phyloP scores from a whole-genome alignment of 2,113 vertebrate genomes.

The Sylvia atricapilla region DNA sequence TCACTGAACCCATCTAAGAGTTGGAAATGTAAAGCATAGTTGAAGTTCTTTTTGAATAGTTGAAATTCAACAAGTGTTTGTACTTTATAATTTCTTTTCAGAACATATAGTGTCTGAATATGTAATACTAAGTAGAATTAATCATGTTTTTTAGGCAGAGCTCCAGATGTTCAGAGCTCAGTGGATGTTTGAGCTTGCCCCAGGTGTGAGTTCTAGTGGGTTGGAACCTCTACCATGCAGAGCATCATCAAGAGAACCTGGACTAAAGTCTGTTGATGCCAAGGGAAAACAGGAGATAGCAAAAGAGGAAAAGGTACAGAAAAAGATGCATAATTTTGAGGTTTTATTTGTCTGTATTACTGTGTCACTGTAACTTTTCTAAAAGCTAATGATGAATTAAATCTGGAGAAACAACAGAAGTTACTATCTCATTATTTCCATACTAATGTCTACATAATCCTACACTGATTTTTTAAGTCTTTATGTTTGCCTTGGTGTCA shows the following conservation, averaged over 20 bases:
- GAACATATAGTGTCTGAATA: neutral
- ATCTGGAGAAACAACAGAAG: neutral
- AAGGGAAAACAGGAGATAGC: constrained; percentile 85
- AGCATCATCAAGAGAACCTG: constrained; percentile 64
- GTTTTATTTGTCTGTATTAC: neutral
- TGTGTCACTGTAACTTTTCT: neutral
- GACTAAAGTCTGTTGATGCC: constrained; percentile 74
- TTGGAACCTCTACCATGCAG: constrained; percentile 63
- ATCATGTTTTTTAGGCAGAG: constrained; percentile 75
- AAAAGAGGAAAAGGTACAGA: constrained; percentile 87
- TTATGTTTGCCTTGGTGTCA: neutral
- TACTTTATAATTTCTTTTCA: neutral
- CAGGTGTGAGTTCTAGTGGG: constrained; percentile 74
- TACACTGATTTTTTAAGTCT: neutral
- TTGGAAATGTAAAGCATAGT: neutral
- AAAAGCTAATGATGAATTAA: neutral
- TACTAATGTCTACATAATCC: neutral
- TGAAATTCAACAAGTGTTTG: no score
- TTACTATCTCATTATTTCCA: neutral
- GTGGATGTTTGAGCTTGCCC: constrained; percentile 97
- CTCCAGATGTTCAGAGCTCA: constrained; percentile 92
- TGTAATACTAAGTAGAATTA: neutral
- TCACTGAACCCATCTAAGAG: neutral
- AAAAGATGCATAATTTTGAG: neutral
- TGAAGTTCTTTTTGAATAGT: neutral